Base-by-base conservation (phyloP, 2,113 vertebrate species). In the Serranochromis macrocephalus region DNA sequence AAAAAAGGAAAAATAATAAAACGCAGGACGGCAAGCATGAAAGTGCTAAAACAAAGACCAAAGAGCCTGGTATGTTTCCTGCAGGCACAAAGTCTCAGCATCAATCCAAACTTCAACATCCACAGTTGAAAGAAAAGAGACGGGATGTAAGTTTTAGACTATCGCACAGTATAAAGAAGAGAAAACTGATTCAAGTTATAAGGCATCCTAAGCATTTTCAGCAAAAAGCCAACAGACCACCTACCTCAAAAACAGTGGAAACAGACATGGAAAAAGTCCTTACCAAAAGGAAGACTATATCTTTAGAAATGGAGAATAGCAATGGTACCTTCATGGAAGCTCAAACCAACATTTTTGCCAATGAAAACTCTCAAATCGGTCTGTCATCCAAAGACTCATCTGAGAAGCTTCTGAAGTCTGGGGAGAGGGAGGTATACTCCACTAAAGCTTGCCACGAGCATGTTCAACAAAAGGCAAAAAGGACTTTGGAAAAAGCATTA, bases 271-370 rank as follows among this genome's bases (percentile, higher is more conserved):
- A 6, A 9, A 24, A 71, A 40, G 36, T 8, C 7, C n/a, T 71
- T 40, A 68, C 12, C 63, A 6, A 71, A 24, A 68, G 33, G 4
- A 29, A 29, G 19, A 7, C 2, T 0, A 0, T 4, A 3, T 33
- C 61, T 29, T 47, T 82, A 33, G 54, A 9, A 21, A 16, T n/a
- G 33, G 78, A 85, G 9, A 42, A 71, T 14, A 9, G 11, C 63
- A 4, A 10, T 1, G 3, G 42, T 36, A 4, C 3, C 9, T 24
- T 38, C 13, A 4, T 14, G 57, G 4, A 16, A 16, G 10, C 2
- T 26, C 47, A 26, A 71, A 68, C 19, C 19, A 68, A 13, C 11
- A n/a, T 68, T 68, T 40, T n/a, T 68, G 33, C 63, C 33, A 21
- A 21, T 38, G 19, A 40, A 68, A 40, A 68, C 19, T 38, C 19